Conservation (phyloP, 2,797 vertebrate genomes). For the Ctenopoma multispine region DNA sequence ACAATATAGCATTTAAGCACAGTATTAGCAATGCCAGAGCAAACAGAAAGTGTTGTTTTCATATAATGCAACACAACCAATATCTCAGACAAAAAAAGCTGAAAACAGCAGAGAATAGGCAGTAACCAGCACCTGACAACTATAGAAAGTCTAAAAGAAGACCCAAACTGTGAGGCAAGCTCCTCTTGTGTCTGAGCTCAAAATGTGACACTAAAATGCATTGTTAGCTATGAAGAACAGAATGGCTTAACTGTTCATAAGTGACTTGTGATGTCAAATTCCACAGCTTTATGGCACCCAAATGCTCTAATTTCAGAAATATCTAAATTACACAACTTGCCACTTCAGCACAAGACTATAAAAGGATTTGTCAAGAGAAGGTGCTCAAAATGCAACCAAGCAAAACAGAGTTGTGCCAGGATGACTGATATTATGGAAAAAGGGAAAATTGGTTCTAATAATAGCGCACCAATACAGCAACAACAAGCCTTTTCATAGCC, state of each 20-base stretch:
- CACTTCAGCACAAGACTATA: slow-evolving; percentile 70
- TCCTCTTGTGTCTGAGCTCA: neutral
- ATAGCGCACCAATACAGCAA: slow-evolving; percentile 70
- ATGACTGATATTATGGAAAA: slow-evolving; percentile 76
- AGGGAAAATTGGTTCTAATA: slow-evolving; percentile 73
- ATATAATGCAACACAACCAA: slow-evolving; percentile 12
- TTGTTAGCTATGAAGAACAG: slow-evolving; percentile 22
- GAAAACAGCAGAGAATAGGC: slow-evolving; percentile 7
- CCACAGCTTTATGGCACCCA: slow-evolving; percentile 48
- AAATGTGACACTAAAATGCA: slow-evolving; percentile 17
- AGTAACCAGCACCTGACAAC: slow-evolving; percentile 17
- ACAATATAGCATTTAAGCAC: neutral
- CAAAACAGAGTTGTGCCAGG: slow-evolving; percentile 75
- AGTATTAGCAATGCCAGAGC: neutral
- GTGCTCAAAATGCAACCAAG: slow-evolving; percentile 75
- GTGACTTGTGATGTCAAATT: slow-evolving; percentile 63
- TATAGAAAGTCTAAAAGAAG: slow-evolving; percentile 7
- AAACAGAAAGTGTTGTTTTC: slow-evolving; percentile 14
- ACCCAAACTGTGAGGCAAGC: neutral
- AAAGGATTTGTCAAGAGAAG: slow-evolving; percentile 72
- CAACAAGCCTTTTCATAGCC: slow-evolving; percentile 66
- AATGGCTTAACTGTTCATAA: slow-evolving; percentile 45
- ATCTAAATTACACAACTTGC: slow-evolving; percentile 75
- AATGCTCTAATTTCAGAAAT: slow-evolving; percentile 72
- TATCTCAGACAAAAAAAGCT: neutral